Conservation (phyloP, 1,140 invertebrate genomes). For the Lepidurus arcticus region DNA sequence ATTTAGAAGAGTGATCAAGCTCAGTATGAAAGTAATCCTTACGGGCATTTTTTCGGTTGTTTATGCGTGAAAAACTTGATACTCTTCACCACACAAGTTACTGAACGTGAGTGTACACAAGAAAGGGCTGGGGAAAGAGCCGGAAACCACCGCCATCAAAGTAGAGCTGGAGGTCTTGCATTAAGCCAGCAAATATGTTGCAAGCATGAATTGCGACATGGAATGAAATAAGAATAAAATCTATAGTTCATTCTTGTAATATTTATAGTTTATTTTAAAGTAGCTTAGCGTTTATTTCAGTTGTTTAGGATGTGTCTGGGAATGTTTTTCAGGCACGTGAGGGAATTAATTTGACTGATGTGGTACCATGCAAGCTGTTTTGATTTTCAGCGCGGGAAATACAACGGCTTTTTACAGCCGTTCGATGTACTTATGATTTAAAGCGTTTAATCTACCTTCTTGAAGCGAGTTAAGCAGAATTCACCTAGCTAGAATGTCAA, state of each 20-base stretch:
- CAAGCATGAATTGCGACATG: neutral
- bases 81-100: slow-evolving; percentile 11
- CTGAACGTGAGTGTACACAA: slow-evolving; percentile 14
- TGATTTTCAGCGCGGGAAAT: too few relatives aligned
- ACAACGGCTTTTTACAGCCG: too few relatives aligned
- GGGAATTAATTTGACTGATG: too few relatives aligned
- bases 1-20: neutral
- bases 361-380: too few relatives aligned
- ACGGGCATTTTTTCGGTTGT: slow-evolving; percentile 7
- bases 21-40: neutral
- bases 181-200: neutral
- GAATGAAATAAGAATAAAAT: neutral
- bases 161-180: neutral
- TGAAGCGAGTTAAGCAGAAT: too few relatives aligned
- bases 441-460: too few relatives aligned
- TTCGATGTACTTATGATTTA: too few relatives aligned
- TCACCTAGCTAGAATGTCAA: too few relatives aligned
- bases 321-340: too few relatives aligned
- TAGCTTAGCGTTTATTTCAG: too few relatives aligned
- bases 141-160: neutral
- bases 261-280: too few relatives aligned
- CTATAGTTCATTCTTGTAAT: neutral
- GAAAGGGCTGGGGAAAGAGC: neutral
- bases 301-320: too few relatives aligned
- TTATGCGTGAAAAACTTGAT: neutral